Conservation (phyloP, 2,888 invertebrate species). For the Falcaria lacertinaria region DNA sequence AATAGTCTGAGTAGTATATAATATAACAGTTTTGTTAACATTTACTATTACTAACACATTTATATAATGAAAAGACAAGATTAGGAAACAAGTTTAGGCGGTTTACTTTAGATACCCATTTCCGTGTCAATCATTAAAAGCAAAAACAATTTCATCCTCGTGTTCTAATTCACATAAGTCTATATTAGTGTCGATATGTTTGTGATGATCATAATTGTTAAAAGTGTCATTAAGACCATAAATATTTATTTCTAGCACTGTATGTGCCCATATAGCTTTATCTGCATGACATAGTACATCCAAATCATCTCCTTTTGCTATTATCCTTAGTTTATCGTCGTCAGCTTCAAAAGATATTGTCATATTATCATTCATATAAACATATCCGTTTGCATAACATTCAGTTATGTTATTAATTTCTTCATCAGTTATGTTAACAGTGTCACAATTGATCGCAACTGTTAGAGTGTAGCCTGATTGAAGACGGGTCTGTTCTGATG, state of each 20-base stretch:
- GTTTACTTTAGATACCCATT: too few species aligned
- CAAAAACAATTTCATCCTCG: constrained; percentile 18
- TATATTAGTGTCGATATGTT: constrained; percentile 26
- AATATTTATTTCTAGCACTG: constrained; percentile 41
- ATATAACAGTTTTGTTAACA: too few species aligned
- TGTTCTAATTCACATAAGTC: constrained; percentile 44
- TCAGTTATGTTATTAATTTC: constrained; percentile 7
- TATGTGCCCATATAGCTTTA: constrained; percentile 30
- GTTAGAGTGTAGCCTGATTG: constrained; percentile 43
- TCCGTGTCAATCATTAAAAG: constrained; percentile 10
- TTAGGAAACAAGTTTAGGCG: too few species aligned
- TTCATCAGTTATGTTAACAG: constrained; percentile 14
- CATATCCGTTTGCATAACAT: constrained; percentile 44
- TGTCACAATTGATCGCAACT: constrained; percentile 52
- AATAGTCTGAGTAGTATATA: too few species aligned
- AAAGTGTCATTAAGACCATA: constrained; percentile 53
- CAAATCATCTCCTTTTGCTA: constrained; percentile 37
- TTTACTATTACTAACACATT: too few species aligned
- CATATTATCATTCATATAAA: constrained; percentile 41
- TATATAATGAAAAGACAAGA: too few species aligned
- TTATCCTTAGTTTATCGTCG: constrained; percentile 34
- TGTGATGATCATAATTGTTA: constrained; percentile 64
- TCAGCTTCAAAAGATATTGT: constrained; percentile 43
- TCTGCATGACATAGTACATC: constrained; percentile 37
- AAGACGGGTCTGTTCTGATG: constrained; percentile 50